Evolutionary conservation across 2,113 vertebrate species (phyloP), one percentile per base, ranked within the genome.

Genomic region (human): DNA sequence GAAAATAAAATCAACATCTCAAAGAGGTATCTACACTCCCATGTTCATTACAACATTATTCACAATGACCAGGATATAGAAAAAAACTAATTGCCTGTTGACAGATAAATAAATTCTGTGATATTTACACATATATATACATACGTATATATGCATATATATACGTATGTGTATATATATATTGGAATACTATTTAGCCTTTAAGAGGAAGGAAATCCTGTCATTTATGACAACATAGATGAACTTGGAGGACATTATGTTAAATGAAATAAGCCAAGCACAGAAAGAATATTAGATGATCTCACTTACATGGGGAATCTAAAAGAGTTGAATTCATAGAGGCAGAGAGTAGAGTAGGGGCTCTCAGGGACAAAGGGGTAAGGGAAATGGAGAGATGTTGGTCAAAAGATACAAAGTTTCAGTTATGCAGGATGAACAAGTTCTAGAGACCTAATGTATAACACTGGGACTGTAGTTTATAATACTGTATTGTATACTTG

Each of bases 61-160:
- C 7, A 20, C 30, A 30, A 16, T 14, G 66, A 6, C 55, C 14
- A 64, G 2, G n/a, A 61, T n/a, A 75, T 0, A 1, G 13, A 35
- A 79, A 32, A 17, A 61, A 43, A 27, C 59, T 73, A n/a, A n/a
- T 32, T 81, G n/a, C 7, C 13, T 30, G 14, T 72, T 4, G 8
- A 13, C 25, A 35, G 43, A 13, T 75, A 87, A 70, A 78, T 27
- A 76, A 43, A 14, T 45, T n/a, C 0, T 40, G 50, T 38, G 25
- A 23, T 16, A 68, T 17, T 8, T 45, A 52, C 7, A 40, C 8
- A 43, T 50, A n/a, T 2, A 25, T 11, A 30, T 3, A 30, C 61
- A 64, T 38, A 22, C 8, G 10, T 13, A 10, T 23, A 22, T 55
- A 55, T 20, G 52, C 52, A 20, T 20, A 38, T 11, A 38, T 13